phyloP scores from a whole-genome alignment of 1,140 invertebrate species.

The Vanessa atalanta region DNA sequence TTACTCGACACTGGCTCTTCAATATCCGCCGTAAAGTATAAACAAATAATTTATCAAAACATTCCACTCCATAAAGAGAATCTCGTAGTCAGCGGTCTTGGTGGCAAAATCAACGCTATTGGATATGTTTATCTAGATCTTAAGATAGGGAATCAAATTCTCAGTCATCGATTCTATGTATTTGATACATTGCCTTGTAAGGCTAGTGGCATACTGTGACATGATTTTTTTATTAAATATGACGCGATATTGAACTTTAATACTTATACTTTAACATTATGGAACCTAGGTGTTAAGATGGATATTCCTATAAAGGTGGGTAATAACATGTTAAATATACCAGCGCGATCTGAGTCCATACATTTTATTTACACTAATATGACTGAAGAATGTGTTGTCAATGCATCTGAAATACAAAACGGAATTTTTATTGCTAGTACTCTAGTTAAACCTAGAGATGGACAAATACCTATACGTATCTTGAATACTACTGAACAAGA shows the following conservation, averaged over 20 bases:
- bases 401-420: not conserved
- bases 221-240: slow-evolving; percentile 2
- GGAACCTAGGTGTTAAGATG: not conserved
- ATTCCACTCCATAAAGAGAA: slow-evolving; percentile 11
- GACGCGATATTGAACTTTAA: slow-evolving; percentile 5
- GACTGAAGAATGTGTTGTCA: slow-evolving; percentile 9
- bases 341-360: slow-evolving; percentile 3
- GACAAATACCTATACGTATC: slow-evolving; percentile 2
- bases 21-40: slow-evolving; percentile 5
- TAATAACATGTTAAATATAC: slow-evolving; percentile 6
- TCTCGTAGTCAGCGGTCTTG: slow-evolving; percentile 15
- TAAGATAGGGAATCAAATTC: slow-evolving; percentile 3
- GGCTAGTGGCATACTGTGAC: slow-evolving; percentile 1
- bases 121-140: slow-evolving; percentile 1
- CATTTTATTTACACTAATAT: slow-evolving; percentile 7
- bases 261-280: slow-evolving; percentile 5
- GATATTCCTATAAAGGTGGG: slow-evolving; percentile 1
- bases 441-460: not conserved
- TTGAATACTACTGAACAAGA: slow-evolving; percentile 5
- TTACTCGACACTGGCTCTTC: not conserved
- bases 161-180: slow-evolving; percentile 3
- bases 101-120: slow-evolving; percentile 5
- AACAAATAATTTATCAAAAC: slow-evolving; percentile 11
- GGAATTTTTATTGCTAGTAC: slow-evolving; percentile 6
- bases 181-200: slow-evolving; percentile 5